Base-by-base conservation (phyloP, 2,888 invertebrate genomes). In the Gibbula magus region DNA sequence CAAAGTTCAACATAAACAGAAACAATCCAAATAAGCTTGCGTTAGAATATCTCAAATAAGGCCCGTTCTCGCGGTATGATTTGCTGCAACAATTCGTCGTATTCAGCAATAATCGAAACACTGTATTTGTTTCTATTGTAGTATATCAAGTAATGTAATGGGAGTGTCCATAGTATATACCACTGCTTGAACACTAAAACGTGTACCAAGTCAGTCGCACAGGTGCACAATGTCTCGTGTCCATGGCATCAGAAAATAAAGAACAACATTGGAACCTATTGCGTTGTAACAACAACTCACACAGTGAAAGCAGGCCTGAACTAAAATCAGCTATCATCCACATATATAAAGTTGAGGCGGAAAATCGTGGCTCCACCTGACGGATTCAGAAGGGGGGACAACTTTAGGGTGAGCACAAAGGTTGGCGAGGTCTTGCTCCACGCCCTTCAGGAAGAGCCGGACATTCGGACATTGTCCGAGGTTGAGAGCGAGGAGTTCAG, bases 391-490 rank as follows among this genome's bases (percentile, higher is more conserved):
- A 7, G 89, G 88, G 20, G 79, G 78, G 13, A 88, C 86, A 29
- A 89, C 77, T 77, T 87, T 82, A 22, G 84, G 70, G 16, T 84
- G 79, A 2, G 82, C 79, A 61, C 85, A 83, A 8, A 86, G 35
- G 10, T 82, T 75, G 4, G 80, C 75, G 52, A 89, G 61, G 51
- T 87, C 83, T 77, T 84, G 85, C 78, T 89, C 87, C 45, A 86
- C 84, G 0, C 87, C 89, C 20, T 79, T 77, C 39, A 88, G 79
- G 73, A 84, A 85, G n/a, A 89, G 77, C 35, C 83, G 81, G 45
- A 88, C 85, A 78, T 87, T 87, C 16, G 87, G 86, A 83, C 89
- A 89, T 77, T 88, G 88, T 0, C 89, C 89, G 7, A 89, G 79
- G 75, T 89, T 89, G 22, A 88, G 79, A 29, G 89, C 89, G 66